Conservation (phyloP, 2,888 invertebrate genomes). For the Meiosimyza decipiens region DNA sequence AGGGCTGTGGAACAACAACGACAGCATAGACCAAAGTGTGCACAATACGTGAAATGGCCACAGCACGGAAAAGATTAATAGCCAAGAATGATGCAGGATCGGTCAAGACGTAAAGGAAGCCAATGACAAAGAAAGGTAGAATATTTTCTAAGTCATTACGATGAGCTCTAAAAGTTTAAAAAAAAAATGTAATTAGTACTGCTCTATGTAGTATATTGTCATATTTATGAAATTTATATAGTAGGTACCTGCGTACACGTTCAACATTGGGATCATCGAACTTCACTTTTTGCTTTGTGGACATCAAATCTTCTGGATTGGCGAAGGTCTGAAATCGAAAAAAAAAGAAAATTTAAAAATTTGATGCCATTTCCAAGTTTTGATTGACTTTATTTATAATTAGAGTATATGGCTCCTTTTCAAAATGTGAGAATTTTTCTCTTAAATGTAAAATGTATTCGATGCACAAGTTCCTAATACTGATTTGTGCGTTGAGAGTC, state of each 20-base stretch:
- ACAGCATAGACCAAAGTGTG: constrained; percentile 72
- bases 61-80: constrained; percentile 69
- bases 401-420: no score
- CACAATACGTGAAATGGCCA: constrained; percentile 67
- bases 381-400: no score
- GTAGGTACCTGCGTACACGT: constrained; percentile 67
- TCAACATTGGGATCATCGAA: constrained; percentile 69
- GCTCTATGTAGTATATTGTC: neutral
- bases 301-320: constrained; percentile 69
- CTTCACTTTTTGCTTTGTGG: constrained; percentile 62
- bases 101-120: constrained; percentile 69
- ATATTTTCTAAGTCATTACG: constrained; percentile 74
- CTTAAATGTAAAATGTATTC: no score
- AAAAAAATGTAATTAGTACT: neutral
- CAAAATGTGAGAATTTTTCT: no score
- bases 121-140: constrained; percentile 69
- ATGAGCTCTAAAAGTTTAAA: constrained; percentile 68
- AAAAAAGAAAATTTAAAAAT: no score
- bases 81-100: constrained; percentile 68
- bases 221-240: neutral
- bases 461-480: no score
- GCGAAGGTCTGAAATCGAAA: constrained; percentile 68
- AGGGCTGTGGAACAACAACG: constrained; percentile 69
- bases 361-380: no score
- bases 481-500: no score